These are phyloP conservation scores for Apis dorsata DNA, from an alignment of 1,140 invertebrate species.

Conservation along the genomic window DNA sequence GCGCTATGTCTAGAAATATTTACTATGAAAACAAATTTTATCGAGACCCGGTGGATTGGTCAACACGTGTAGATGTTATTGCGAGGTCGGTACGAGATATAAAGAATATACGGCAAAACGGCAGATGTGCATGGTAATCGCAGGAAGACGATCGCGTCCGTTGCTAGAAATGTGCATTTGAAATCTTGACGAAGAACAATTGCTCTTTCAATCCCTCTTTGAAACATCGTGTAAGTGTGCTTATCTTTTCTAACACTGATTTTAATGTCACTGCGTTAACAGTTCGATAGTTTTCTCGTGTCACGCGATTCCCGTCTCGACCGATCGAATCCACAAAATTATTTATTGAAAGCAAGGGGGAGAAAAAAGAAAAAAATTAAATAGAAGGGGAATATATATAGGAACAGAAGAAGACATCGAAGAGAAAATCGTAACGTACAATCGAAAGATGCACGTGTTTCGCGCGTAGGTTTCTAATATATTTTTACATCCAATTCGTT, in stretches of 20 bases:
- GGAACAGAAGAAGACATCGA: no score
- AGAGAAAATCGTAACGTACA: not conserved
- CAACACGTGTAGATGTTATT: constrained; percentile 33
- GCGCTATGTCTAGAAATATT: not conserved
- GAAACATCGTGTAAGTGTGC: constrained; percentile 25
- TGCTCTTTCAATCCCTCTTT: constrained; percentile 39
- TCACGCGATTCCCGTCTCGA: not conserved
- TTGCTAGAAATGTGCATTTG: constrained; percentile 39
- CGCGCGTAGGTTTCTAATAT: not conserved
- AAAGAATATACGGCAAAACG: constrained; percentile 33
- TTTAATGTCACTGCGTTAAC: not conserved
- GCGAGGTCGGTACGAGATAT: not conserved
- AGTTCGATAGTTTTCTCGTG: not conserved
- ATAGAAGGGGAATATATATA: no score
- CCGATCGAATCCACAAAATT: no score
- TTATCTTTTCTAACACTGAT: not conserved
- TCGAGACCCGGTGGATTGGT: constrained; percentile 9
- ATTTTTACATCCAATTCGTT: constrained; percentile 2
- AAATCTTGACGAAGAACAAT: constrained; percentile 50
- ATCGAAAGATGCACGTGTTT: not conserved
- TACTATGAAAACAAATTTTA: constrained; percentile 29
- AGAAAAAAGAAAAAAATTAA: no score
- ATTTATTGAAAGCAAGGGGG: no score
- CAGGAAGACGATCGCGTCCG: constrained; percentile 50
- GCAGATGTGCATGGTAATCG: constrained; percentile 56